These are phyloP conservation scores for Lampris incognitus DNA, from an alignment of 2,113 vertebrate genomes.

Conservation along the genomic window DNA sequence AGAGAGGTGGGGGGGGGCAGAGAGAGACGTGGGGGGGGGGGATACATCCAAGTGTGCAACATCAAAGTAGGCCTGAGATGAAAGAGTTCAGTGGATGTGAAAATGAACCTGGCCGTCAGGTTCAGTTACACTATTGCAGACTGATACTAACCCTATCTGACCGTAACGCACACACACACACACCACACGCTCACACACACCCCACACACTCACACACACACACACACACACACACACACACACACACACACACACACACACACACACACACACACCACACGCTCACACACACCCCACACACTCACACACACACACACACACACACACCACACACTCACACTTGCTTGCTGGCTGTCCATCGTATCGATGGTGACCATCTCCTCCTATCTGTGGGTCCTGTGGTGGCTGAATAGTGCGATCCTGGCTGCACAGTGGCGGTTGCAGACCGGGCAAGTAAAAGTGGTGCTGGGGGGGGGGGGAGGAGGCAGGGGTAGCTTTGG, in stretches of 20 bases:
- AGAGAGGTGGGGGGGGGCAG: slow-evolving; percentile 43
- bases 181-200: background rate
- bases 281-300: no score
- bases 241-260: background rate
- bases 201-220: background rate
- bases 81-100: slow-evolving; percentile 77
- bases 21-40: slow-evolving; percentile 42
- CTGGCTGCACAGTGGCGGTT: no score
- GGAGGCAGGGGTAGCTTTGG: no score
- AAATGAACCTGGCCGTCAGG: slow-evolving; percentile 72
- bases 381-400: no score
- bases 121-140: slow-evolving; percentile 54
- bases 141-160: slow-evolving; percentile 39
- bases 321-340: no score
- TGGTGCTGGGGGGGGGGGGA: no score
- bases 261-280: slow-evolving; percentile 19
- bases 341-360: no score
- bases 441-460: no score
- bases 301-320: no score
- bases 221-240: background rate
- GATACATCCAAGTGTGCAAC: slow-evolving; percentile 65
- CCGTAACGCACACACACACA: slow-evolving; percentile 39
- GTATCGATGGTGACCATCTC: no score
- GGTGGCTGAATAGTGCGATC: no score
- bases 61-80: slow-evolving; percentile 75